phyloP scores from a whole-genome alignment of 92 coral and sea anemone genomes.

The Zoanthus sansibaricus region DNA sequence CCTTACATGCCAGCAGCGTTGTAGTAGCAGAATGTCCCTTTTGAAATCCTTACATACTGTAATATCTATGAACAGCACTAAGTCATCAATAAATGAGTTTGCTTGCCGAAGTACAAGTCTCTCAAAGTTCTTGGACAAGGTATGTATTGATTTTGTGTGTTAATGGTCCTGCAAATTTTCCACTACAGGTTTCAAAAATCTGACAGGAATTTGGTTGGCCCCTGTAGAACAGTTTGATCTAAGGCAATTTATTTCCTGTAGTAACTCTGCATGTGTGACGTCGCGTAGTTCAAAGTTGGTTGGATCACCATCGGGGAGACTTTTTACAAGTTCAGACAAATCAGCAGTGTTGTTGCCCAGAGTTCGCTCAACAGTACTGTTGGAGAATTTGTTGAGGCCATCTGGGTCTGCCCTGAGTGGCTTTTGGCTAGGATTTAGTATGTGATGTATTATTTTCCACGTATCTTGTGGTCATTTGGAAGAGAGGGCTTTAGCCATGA shows the following conservation, averaged over 20 bases:
- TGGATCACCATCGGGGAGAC: constrained; percentile 10
- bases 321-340: constrained; percentile 30
- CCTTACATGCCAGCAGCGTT: not conserved
- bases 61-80: not conserved
- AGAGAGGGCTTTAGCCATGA: too few species aligned
- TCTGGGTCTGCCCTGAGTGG: constrained; percentile 54
- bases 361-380: constrained; percentile 35
- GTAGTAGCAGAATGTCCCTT: constrained; percentile 4
- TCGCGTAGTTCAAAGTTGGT: constrained; percentile 11
- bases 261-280: constrained; percentile 35
- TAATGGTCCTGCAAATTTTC: constrained; percentile 21
- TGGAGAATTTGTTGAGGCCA: constrained; percentile 19
- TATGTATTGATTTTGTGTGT: constrained; percentile 27
- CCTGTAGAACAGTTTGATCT: constrained; percentile 32
- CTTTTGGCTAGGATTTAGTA: constrained; percentile 64
- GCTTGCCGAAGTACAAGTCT: constrained; percentile 22
- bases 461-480: constrained; percentile 58
- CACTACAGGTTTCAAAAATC: constrained; percentile 35
- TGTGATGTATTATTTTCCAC: constrained; percentile 63
- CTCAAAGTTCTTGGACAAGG: constrained; percentile 6
- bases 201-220: constrained; percentile 12
- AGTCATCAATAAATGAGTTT: not conserved
- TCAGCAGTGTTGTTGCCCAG: constrained; percentile 19
- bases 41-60: not conserved
- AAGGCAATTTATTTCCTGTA: constrained; percentile 37